Percentiles rank a stretch among this genome's conserved stretches.
Evolutionary conservation across 2,797 vertebrate genomes (phyloP).

Genomic region (Furcifer pardalis): DNA sequence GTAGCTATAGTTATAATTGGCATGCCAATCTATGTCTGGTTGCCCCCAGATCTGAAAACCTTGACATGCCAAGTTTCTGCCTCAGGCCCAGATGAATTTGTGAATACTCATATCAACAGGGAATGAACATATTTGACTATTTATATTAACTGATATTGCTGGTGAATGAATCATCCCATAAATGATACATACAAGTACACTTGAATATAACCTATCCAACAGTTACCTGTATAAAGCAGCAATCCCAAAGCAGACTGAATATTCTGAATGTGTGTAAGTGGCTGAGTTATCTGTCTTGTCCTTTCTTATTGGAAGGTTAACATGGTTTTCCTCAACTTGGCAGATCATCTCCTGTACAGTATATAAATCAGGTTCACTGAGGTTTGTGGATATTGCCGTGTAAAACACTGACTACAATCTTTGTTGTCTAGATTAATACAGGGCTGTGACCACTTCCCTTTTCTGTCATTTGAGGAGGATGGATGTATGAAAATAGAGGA

Average conservation of each 20-base stretch:
- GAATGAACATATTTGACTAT: conserved; percentile 48
- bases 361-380: background rate
- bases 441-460: background rate
- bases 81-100: conserved; percentile 63
- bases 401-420: too few species aligned
- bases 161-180: conserved; percentile 44
- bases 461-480: background rate
- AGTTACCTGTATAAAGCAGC: conserved; percentile 48
- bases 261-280: background rate
- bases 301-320: background rate
- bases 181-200: conserved; percentile 41
- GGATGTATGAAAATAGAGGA: background rate
- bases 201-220: conserved; percentile 46
- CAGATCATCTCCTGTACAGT: background rate
- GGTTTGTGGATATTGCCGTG: too few species aligned
- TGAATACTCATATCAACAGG: conserved; percentile 32
- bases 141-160: conserved; percentile 58
- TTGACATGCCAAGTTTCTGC: conserved; percentile 67
- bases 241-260: background rate
- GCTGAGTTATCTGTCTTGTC: background rate
- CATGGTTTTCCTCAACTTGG: background rate
- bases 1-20: conserved; percentile 64
- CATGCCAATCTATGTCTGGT: conserved; percentile 43
- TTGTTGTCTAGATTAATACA: background rate
- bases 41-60: conserved; percentile 55